Conservation (phyloP, 2,888 invertebrate species). For the Pediacus dermestoides region DNA sequence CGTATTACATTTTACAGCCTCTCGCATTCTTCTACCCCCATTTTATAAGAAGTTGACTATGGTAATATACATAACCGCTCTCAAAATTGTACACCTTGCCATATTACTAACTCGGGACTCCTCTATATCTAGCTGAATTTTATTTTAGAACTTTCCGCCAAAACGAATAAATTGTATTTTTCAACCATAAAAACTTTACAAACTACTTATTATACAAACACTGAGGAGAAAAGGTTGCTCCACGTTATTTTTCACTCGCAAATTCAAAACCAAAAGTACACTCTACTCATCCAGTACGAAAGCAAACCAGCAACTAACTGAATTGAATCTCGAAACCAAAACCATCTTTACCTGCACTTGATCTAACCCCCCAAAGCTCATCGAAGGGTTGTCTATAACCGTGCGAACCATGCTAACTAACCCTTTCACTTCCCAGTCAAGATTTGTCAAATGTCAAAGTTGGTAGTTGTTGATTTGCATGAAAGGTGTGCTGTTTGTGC, state of each 20-base stretch:
- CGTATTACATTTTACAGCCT: conserved; percentile 44
- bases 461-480: conserved; percentile 32
- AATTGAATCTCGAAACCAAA: too few species aligned
- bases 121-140: conserved; percentile 9
- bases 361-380: too few species aligned
- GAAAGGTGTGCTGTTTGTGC: conserved; percentile 29
- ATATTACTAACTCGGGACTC: conserved; percentile 21
- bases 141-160: conserved; percentile 8
- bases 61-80: conserved; percentile 38
- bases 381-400: conserved; percentile 1
- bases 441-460: conserved; percentile 32
- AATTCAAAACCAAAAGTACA: too few species aligned
- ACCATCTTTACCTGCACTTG: too few species aligned
- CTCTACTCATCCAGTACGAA: too few species aligned
- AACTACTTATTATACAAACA: too few species aligned
- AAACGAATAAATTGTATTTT: conserved; percentile 21
- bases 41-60: conserved; percentile 35
- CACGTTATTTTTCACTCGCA: too few species aligned
- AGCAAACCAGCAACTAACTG: too few species aligned
- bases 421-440: conserved; percentile 30
- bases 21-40: conserved; percentile 32
- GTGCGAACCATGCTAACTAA: conserved; percentile 8
- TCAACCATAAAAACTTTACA: too few species aligned
- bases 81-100: conserved; percentile 34
- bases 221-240: too few species aligned